Percentiles rank a stretch among this genome's conserved stretches.
phyloP scores from a whole-genome alignment of 2,113 vertebrate species.

The Mesitornis unicolor region DNA sequence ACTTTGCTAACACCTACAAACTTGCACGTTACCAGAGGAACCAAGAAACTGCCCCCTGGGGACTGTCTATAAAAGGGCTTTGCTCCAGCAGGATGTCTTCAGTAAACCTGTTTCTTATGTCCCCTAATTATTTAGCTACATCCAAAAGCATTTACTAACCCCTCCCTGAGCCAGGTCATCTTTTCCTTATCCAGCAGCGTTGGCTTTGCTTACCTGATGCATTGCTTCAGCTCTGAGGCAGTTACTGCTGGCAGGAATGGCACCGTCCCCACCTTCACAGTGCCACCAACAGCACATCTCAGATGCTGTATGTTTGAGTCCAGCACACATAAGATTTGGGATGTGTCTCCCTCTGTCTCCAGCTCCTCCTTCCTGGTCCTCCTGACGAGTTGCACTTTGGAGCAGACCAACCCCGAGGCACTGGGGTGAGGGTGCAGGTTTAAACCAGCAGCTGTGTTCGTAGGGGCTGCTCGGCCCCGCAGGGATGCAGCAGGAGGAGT shows the following conservation, averaged over 20 bases:
- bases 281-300: background rate
- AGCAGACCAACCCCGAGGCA: background rate
- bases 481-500: background rate
- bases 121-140: background rate
- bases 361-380: background rate
- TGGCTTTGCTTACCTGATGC: background rate
- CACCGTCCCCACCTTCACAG: background rate
- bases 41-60: background rate
- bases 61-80: background rate
- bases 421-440: background rate
- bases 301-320: background rate
- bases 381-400: background rate
- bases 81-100: background rate
- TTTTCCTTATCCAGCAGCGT: background rate
- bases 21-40: background rate
- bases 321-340: background rate
- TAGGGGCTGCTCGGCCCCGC: background rate
- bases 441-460: background rate
- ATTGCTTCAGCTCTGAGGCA: background rate
- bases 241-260: background rate
- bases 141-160: background rate
- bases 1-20: background rate
- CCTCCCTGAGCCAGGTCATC: background rate
- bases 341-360: background rate
- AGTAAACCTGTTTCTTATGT: background rate